Evolutionary conservation across 2,113 vertebrate species (phyloP).

Genomic region (Natator depressus): DNA sequence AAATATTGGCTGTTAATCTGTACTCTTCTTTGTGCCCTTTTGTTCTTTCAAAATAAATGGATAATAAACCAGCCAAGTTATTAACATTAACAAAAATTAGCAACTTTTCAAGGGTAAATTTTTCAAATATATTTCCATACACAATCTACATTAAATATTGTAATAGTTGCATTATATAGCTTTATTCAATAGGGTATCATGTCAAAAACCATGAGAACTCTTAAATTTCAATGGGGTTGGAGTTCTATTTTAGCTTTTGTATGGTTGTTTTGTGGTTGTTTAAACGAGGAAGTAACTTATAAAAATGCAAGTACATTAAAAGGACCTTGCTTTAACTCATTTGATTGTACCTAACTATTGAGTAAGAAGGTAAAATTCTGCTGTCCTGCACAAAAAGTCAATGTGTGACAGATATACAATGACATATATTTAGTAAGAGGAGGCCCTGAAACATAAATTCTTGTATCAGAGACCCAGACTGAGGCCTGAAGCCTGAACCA

Average conservation of each 20-base stretch:
- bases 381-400: not conserved
- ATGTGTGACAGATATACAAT: not conserved
- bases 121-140: not conserved
- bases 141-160: not conserved
- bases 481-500: too few relatives aligned
- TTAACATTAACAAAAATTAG: not conserved
- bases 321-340: not conserved
- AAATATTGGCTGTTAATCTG: not conserved
- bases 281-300: not conserved
- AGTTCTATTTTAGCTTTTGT: not conserved
- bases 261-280: not conserved
- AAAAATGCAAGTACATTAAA: not conserved
- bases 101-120: too few relatives aligned
- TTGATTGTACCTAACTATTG: not conserved
- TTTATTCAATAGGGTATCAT: not conserved
- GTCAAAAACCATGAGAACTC: not conserved
- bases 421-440: not conserved
- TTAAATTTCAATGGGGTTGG: not conserved
- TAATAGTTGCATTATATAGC: not conserved
- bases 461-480: too few relatives aligned
- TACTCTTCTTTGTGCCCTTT: not conserved
- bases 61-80: not conserved
- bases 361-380: not conserved
- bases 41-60: not conserved
- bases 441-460: too few relatives aligned